phyloP scores from a whole-genome alignment of 2,113 vertebrate species.

The Rhinogobius similis region DNA sequence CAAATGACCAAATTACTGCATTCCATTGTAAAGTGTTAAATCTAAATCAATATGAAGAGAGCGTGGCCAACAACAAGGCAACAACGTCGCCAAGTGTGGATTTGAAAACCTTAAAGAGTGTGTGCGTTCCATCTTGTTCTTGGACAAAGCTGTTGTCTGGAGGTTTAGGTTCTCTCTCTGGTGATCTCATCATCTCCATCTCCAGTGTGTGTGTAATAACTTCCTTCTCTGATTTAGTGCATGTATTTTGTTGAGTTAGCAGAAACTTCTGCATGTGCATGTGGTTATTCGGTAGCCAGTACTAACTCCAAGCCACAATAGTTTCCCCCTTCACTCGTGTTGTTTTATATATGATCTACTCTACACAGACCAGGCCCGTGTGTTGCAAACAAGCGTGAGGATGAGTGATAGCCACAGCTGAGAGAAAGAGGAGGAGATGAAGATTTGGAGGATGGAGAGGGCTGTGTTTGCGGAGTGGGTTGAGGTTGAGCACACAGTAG shows the following conservation, averaged over 20 bases:
- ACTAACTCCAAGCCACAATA: slow-evolving; percentile 66
- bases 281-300: slow-evolving; percentile 57
- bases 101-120: slow-evolving; percentile 6
- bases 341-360: slow-evolving; percentile 67
- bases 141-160: slow-evolving; percentile 75
- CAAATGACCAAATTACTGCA: slow-evolving; percentile 11
- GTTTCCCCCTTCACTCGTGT: slow-evolving; percentile 70
- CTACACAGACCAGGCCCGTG: slow-evolving; percentile 33
- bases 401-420: slow-evolving; percentile 30
- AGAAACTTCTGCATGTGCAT: slow-evolving; percentile 59
- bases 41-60: slow-evolving; percentile 9
- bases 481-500: slow-evolving; percentile 72
- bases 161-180: slow-evolving; percentile 78
- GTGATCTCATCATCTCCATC: slow-evolving; percentile 79
- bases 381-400: slow-evolving; percentile 25
- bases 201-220: slow-evolving; percentile 58
- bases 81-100: not conserved
- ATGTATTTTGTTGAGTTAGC: slow-evolving; percentile 71
- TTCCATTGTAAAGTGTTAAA: not conserved
- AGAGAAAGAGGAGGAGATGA: slow-evolving; percentile 20
- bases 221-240: slow-evolving; percentile 70
- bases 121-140: slow-evolving; percentile 58
- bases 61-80: not conserved
- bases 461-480: slow-evolving; percentile 67
- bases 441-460: slow-evolving; percentile 22